These are phyloP conservation scores for Odontocerum albicorne DNA, from an alignment of 2,888 invertebrate species.

Conservation along the genomic window DNA sequence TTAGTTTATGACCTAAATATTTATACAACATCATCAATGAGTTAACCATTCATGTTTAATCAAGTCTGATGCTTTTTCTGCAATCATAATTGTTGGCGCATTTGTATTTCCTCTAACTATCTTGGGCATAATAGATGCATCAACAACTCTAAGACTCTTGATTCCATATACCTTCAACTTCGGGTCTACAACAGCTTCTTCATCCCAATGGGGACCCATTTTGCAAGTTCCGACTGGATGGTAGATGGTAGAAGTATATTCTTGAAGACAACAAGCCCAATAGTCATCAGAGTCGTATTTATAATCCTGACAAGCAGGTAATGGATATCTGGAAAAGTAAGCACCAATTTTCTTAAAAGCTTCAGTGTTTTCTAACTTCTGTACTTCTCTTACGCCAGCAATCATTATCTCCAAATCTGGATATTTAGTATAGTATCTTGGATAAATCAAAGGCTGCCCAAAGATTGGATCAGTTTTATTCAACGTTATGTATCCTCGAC, in stretches of 20 bases:
- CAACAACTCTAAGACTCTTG: constrained; percentile 64
- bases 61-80: constrained; percentile 78
- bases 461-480: constrained; percentile 70
- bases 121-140: constrained; percentile 67
- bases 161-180: constrained; percentile 65
- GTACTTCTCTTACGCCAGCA: constrained; percentile 60
- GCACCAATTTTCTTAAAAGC: constrained; percentile 61
- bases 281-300: constrained; percentile 66
- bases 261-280: constrained; percentile 64
- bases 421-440: constrained; percentile 66
- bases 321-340: constrained; percentile 55
- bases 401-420: constrained; percentile 65
- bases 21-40: too few relatives aligned
- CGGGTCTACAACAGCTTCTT: constrained; percentile 66
- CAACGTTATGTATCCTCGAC: constrained; percentile 63
- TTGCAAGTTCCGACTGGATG: constrained; percentile 72
- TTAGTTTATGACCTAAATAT: too few relatives aligned
- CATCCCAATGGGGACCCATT: constrained; percentile 67
- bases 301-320: constrained; percentile 60
- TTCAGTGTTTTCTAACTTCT: constrained; percentile 61
- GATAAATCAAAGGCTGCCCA: constrained; percentile 72
- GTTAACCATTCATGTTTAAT: constrained; percentile 59
- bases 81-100: constrained; percentile 84
- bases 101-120: constrained; percentile 76
- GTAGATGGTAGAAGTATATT: constrained; percentile 70